Percentiles rank a stretch among this genome's conserved stretches.
Conservation (phyloP, 1,140 invertebrate genomes). For the Hormaphis cornu region DNA sequence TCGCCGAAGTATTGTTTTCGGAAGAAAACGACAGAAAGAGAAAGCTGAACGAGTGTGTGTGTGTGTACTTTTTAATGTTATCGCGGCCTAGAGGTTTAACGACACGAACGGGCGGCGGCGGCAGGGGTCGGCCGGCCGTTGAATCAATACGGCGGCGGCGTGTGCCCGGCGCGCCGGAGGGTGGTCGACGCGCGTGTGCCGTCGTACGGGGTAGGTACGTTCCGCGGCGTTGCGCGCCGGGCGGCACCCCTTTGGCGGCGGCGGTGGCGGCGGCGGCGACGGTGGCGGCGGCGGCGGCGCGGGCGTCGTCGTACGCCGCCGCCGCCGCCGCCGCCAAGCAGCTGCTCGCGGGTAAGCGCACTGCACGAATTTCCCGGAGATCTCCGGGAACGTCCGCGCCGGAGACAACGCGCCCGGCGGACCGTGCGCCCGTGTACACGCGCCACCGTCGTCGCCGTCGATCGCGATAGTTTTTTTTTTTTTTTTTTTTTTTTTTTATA, state of each 20-base stretch:
- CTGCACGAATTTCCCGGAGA: conserved; percentile 19
- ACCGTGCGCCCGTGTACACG: neutral
- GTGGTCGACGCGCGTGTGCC: conserved; percentile 11
- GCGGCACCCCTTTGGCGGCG: conserved; percentile 11
- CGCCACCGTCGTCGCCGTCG: neutral
- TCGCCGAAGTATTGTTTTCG: neutral
- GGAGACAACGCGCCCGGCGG: conserved; percentile 5
- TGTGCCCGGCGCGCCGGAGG: conserved; percentile 2
- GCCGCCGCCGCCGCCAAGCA: conserved; percentile 2
- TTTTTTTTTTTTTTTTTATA: neutral
- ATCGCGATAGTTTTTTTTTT: neutral
- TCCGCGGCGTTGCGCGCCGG: conserved; percentile 8
- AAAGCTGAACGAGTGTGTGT: neutral
- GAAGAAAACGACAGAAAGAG: neutral
- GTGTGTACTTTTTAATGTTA: neutral
- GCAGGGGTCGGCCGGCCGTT: conserved; percentile 3
- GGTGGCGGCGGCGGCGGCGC: neutral
- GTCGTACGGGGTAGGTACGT: neutral
- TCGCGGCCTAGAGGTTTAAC: neutral
- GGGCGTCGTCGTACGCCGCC: neutral
- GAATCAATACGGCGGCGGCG: conserved; percentile 30
- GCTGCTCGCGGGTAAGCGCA: conserved; percentile 26
- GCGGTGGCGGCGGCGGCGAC: conserved; percentile 6
- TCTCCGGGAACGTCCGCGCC: conserved; percentile 23
- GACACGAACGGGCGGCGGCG: neutral